phyloP scores from a whole-genome alignment of 1,140 invertebrate species.

The Papilio aristodemus region DNA sequence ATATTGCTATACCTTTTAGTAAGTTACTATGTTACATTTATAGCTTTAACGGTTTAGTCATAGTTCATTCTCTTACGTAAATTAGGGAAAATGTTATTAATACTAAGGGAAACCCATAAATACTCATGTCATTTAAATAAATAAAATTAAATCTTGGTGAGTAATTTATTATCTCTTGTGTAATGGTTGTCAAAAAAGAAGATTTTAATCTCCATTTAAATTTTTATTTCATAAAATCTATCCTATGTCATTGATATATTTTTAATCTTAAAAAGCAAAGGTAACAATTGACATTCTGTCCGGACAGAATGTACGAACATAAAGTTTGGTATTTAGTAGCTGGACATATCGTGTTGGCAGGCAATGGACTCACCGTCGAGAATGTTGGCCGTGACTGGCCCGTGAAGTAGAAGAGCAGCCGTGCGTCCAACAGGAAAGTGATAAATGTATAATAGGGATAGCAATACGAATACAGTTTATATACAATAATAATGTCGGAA shows the following conservation, averaged over 20 bases:
- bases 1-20: too few relatives aligned
- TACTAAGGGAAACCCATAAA: neutral
- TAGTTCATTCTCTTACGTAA: neutral
- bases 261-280: constrained; percentile 9
- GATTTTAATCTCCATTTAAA: too few relatives aligned
- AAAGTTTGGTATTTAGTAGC: constrained; percentile 23
- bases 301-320: neutral
- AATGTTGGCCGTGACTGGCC: constrained; percentile 20
- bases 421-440: constrained; percentile 22
- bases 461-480: constrained; percentile 29
- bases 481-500: constrained; percentile 15
- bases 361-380: constrained; percentile 28
- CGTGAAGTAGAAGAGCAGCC: constrained; percentile 22
- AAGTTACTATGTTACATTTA: too few relatives aligned
- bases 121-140: neutral
- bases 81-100: neutral
- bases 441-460: constrained; percentile 25
- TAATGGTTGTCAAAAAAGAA: too few relatives aligned
- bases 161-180: too few relatives aligned
- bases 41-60: neutral
- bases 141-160: neutral
- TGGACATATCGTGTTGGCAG: constrained; percentile 20
- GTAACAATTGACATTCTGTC: constrained; percentile 11
- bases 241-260: neutral
- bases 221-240: neutral